Percentiles rank a stretch among this genome's conserved stretches.
phyloP scores from a whole-genome alignment of 2,797 vertebrate species.

The Ptychobarbus kaznakovi region DNA sequence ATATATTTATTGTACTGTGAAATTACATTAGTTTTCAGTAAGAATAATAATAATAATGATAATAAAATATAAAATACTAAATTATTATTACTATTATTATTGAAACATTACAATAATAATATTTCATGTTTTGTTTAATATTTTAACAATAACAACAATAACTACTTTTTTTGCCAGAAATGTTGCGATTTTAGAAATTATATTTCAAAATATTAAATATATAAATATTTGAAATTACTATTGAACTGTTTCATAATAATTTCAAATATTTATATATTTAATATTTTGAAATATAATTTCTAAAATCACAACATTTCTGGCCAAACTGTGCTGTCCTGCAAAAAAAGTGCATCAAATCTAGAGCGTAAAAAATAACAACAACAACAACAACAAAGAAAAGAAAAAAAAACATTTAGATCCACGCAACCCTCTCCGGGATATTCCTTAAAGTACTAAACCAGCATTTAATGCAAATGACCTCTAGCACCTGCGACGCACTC shows the following conservation, averaged over 20 bases:
- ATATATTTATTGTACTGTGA: not conserved
- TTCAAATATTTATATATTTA: not conserved
- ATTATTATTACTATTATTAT: not conserved
- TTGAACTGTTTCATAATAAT: not conserved
- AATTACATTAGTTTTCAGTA: not conserved
- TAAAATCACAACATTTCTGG: not conserved
- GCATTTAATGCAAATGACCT: constrained; percentile 11
- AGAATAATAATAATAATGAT: not conserved
- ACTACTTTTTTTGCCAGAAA: not conserved
- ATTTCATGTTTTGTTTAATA: not conserved
- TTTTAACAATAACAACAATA: too few relatives aligned
- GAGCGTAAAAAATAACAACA: not conserved
- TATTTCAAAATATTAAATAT: not conserved
- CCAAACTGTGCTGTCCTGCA: not conserved
- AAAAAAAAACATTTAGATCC: not conserved
- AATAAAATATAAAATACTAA: not conserved
- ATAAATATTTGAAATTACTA: not conserved
- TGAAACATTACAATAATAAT: not conserved
- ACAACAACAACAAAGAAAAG: too few relatives aligned
- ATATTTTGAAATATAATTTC: not conserved
- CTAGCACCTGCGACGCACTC: constrained; percentile 36
- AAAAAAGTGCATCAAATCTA: not conserved
- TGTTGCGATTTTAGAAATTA: not conserved
- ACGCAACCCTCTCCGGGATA: not conserved
- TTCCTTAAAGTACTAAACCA: not conserved